Conservation (phyloP, 1,140 invertebrate genomes). For the Tetramorium simillimum region DNA sequence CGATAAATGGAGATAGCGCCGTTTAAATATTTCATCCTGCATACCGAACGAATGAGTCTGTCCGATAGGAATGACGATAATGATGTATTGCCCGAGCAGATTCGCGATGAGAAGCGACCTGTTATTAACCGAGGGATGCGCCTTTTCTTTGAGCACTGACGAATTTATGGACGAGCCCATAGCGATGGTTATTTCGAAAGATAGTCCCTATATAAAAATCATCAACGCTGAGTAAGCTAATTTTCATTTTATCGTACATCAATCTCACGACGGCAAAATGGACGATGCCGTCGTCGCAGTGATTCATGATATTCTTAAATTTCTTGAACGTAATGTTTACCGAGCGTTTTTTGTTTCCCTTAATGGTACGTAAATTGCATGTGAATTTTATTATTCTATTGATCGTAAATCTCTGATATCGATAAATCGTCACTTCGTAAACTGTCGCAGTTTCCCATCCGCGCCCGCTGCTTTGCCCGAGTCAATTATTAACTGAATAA, state of each 20-base stretch:
- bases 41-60: background rate
- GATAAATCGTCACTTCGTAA: background rate
- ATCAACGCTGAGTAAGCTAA: conserved; percentile 87
- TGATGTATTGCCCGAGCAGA: conserved; percentile 70
- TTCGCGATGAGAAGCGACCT: conserved; percentile 88
- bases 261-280: background rate
- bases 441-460: background rate
- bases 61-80: conserved; percentile 3
- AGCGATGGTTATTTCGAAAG: conserved; percentile 89
- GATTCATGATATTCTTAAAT: background rate
- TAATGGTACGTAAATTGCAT: background rate
- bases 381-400: background rate
- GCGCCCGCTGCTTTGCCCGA: background rate
- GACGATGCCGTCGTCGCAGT: no score
- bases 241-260: background rate
- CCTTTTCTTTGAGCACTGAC: conserved; percentile 89
- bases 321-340: background rate
- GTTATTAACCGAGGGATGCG: conserved; percentile 88
- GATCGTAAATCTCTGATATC: background rate
- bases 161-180: conserved; percentile 93
- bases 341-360: background rate
- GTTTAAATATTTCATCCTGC: background rate
- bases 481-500: background rate
- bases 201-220: conserved; percentile 90
- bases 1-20: background rate